These are phyloP conservation scores for Drosophila rufa DNA, from an alignment of 1,140 invertebrate species.

Conservation along the genomic window DNA sequence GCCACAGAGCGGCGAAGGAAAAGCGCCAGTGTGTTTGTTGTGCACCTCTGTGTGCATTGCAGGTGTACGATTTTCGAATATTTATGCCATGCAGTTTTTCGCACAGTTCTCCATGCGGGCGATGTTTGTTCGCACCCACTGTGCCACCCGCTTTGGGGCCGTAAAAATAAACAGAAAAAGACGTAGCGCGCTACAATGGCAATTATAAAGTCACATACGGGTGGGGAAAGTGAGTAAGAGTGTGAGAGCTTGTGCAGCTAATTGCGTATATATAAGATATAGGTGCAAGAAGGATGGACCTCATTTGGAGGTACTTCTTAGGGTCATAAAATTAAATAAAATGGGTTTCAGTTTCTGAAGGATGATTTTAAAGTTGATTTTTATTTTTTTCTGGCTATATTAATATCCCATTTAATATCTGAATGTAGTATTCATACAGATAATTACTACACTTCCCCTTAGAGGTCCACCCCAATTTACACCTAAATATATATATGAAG, in stretches of 20 bases:
- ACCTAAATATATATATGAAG: not conserved
- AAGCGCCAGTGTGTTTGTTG: not conserved
- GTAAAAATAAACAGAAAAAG: conserved; percentile 36
- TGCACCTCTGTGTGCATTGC: not conserved
- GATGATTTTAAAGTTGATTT: not conserved
- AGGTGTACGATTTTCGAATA: conserved; percentile 26
- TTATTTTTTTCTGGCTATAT: no score
- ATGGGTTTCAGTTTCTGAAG: no score
- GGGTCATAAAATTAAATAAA: not conserved
- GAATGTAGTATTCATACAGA: no score
- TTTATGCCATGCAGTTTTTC: conserved; percentile 49
- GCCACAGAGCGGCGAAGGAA: not conserved
- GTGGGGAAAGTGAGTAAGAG: conserved; percentile 10
- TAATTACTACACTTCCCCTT: not conserved
- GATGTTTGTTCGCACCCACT: conserved; percentile 31
- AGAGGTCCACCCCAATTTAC: conserved; percentile 6
- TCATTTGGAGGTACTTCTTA: not conserved
- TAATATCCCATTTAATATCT: not conserved
- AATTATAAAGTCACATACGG: conserved; percentile 45
- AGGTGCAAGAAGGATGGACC: not conserved
- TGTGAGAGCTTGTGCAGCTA: conserved; percentile 47
- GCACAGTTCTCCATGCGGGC: conserved; percentile 20
- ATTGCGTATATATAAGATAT: conserved; percentile 29
- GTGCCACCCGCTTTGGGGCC: conserved; percentile 3
- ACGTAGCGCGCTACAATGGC: conserved; percentile 27